Base-by-base conservation (phyloP, 2,113 vertebrate genomes). In the Dromiciops gliroides region DNA sequence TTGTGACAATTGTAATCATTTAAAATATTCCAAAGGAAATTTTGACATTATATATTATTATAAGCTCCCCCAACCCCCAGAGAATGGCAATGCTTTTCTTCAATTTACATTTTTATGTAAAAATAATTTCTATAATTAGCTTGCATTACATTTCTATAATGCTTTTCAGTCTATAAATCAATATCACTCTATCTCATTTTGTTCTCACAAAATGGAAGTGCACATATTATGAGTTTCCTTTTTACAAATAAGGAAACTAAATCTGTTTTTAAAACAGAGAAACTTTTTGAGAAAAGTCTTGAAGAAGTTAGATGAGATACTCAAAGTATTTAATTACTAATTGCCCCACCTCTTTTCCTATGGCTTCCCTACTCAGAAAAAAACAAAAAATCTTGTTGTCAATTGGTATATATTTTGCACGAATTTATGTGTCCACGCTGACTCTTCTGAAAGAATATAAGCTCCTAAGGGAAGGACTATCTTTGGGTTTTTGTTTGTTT, bases 11-110 rank as follows among this genome's bases (percentile, higher is more conserved):
- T 94, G 89, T 92, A 91, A 44, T 94, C 92, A 48, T 96, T 94
- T 92, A 94, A 96, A 96, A 96, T 88, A 95, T 96, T 91, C 96
- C 94, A 93, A 95, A 95, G 93, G 94, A 96, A 96, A 96, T 95
- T 96, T 96, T 93, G 93, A 96, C 50, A 95, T 93, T 96, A 96
- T 93, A 93, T 95, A 89, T 96, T 96, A 89, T 96, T 95, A 95
- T 49, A 94, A 90, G 89, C 9, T 89, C 23, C 53, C 51, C 94
- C 52, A 95, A 89, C 26, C 89, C 49, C 8, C 49, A 93, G 89
- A 94, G 53, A 67, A 94, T 51, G 23, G 75, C 11, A 16, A 53
- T 92, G 94, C 23, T 94, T 96, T 95, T 94, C 90, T 93, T 91
- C 19, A 95, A 92, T 90, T 97, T 96, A 90, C 95, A 91, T 25